These are phyloP conservation scores for Apamea monoglypha DNA, from an alignment of 2,888 invertebrate species.

Conservation along the genomic window DNA sequence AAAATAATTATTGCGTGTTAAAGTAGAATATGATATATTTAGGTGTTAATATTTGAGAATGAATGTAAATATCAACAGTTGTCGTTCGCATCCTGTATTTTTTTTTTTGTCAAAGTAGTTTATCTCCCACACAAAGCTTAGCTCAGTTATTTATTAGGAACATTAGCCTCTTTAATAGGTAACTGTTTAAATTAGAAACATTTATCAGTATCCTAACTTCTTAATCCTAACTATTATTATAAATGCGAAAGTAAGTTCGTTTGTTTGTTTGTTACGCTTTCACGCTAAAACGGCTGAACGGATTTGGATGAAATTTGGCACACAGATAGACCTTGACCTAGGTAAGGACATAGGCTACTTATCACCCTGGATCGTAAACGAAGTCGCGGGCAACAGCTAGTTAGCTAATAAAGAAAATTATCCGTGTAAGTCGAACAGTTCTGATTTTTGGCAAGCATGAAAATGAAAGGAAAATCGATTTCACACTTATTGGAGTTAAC, in stretches of 20 bases:
- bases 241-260: too few species aligned
- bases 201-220: slow-evolving; percentile 3
- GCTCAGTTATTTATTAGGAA: slow-evolving; percentile 18
- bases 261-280: too few species aligned
- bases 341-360: too few species aligned
- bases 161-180: slow-evolving; percentile 1
- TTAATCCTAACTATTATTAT: too few species aligned
- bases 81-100: slow-evolving; percentile 41
- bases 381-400: too few species aligned
- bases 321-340: too few species aligned
- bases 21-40: slow-evolving; percentile 41
- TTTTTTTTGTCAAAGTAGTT: slow-evolving; percentile 14
- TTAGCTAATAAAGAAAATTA: slow-evolving; percentile 3
- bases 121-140: slow-evolving; percentile 11
- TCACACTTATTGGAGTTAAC: background rate
- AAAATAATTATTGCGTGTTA: slow-evolving; percentile 40
- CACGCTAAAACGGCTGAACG: too few species aligned
- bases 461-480: background rate
- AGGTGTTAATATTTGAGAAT: slow-evolving; percentile 32
- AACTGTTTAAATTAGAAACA: slow-evolving; percentile 16
- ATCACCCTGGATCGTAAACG: too few species aligned
- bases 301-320: too few species aligned
- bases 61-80: slow-evolving; percentile 48
- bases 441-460: background rate
- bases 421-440: background rate